Conservation (phyloP, 2,888 invertebrate species). For the Stenchaetothrips biformis region DNA sequence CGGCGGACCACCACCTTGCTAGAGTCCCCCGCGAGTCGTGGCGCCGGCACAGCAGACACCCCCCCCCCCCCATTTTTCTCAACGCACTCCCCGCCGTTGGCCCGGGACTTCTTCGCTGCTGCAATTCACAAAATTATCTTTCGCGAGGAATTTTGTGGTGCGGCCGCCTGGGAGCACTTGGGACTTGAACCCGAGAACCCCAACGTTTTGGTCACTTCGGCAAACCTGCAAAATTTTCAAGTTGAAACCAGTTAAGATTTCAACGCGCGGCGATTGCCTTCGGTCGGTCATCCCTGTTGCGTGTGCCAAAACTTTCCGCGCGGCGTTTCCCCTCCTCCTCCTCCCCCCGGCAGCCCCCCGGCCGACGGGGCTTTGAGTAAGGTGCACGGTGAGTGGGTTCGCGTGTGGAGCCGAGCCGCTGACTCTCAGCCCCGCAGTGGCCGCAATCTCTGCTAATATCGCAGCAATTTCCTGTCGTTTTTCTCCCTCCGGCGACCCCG, state of each 20-base stretch:
- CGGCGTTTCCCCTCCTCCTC: not conserved
- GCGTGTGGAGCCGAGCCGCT: too few species aligned
- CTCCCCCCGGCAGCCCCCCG: not conserved
- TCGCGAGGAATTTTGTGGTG: not conserved
- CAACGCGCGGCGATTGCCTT: not conserved
- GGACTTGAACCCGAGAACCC: too few species aligned
- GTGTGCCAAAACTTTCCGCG: not conserved
- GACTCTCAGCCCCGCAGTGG: not conserved
- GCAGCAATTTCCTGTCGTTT: constrained; percentile 14
- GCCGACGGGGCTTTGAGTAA: not conserved
- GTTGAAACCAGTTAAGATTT: too few species aligned
- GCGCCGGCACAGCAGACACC: too few species aligned
- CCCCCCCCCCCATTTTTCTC: not conserved
- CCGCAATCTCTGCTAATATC: constrained; percentile 23
- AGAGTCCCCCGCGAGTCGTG: too few species aligned
- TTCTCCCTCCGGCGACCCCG: not conserved
- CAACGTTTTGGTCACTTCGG: too few species aligned
- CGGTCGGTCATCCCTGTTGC: not conserved
- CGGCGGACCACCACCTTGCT: not conserved
- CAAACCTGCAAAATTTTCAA: too few species aligned
- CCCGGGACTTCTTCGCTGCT: not conserved
- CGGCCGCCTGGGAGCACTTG: too few species aligned
- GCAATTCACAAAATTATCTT: not conserved
- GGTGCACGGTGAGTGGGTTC: too few species aligned
- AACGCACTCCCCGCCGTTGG: not conserved